phyloP scores from a whole-genome alignment of 2,888 invertebrate genomes.

The Xylocampa areola region DNA sequence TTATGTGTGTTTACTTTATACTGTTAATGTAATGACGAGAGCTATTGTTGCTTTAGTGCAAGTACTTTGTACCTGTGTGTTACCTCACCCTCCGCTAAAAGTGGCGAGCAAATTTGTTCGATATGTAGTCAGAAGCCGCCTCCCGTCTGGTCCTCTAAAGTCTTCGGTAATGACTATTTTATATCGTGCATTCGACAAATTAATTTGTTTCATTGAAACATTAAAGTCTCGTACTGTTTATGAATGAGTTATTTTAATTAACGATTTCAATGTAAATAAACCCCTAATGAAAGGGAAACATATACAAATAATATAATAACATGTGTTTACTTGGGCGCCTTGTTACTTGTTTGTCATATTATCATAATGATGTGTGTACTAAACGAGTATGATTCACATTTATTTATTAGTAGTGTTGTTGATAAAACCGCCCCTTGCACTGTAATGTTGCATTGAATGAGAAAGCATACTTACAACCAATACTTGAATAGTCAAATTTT shows the following conservation, averaged over 20 bases:
- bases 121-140: too few relatives aligned
- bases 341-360: slow-evolving; percentile 11
- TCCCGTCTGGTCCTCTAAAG: too few relatives aligned
- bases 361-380: slow-evolving; percentile 10
- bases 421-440: slow-evolving; percentile 29
- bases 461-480: not conserved
- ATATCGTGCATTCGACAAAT: slow-evolving; percentile 13
- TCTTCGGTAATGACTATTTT: slow-evolving; percentile 8
- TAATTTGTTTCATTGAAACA: slow-evolving; percentile 24
- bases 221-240: slow-evolving; percentile 25
- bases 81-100: too few relatives aligned
- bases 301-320: slow-evolving; percentile 7
- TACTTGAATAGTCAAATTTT: not conserved
- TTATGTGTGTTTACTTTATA: too few relatives aligned
- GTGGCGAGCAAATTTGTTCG: too few relatives aligned
- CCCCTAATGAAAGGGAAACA: slow-evolving; percentile 1
- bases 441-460: slow-evolving; percentile 14
- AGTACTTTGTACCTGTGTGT: too few relatives aligned
- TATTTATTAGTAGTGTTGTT: slow-evolving; percentile 33
- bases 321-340: slow-evolving; percentile 29
- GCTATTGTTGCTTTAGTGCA: too few relatives aligned
- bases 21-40: too few relatives aligned
- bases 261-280: too few relatives aligned
- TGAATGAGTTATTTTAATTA: slow-evolving; percentile 18
- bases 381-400: slow-evolving; percentile 28